These are phyloP conservation scores for Reticulitermes speratus DNA, from an alignment of 1,140 invertebrate species.

Conservation along the genomic window DNA sequence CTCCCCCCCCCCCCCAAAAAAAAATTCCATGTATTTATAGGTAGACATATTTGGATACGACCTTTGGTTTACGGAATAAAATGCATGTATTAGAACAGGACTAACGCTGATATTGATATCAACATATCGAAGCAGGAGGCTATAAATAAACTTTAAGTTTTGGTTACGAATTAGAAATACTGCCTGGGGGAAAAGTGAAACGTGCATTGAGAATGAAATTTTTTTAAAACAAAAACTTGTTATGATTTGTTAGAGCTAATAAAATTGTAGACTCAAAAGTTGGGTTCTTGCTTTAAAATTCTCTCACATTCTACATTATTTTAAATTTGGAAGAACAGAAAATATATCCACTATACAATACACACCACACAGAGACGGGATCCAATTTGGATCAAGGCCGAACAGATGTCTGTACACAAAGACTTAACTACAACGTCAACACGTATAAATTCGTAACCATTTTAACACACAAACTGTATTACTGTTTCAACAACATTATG, in stretches of 20 bases:
- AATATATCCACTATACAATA: background rate
- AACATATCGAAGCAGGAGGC: background rate
- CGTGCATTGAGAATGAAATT: background rate
- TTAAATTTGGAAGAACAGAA: background rate
- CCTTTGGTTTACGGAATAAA: background rate
- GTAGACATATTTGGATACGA: background rate
- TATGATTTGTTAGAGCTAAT: background rate
- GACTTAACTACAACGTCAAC: no score
- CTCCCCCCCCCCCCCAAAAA: background rate
- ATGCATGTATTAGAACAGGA: background rate
- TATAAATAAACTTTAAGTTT: background rate
- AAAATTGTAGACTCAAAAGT: background rate
- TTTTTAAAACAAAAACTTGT: background rate
- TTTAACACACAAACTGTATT: no score
- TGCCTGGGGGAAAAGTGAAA: background rate
- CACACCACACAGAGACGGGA: no score
- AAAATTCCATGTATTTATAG: conserved; percentile 9
- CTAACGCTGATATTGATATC: background rate
- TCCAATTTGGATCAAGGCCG: no score
- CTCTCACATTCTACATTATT: background rate
- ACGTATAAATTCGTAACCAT: no score
- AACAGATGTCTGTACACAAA: no score
- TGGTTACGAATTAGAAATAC: background rate
- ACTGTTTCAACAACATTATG: no score
- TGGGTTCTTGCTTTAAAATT: background rate